phyloP scores from a whole-genome alignment of 2,113 vertebrate species.

The Entomyzon cyanotis region DNA sequence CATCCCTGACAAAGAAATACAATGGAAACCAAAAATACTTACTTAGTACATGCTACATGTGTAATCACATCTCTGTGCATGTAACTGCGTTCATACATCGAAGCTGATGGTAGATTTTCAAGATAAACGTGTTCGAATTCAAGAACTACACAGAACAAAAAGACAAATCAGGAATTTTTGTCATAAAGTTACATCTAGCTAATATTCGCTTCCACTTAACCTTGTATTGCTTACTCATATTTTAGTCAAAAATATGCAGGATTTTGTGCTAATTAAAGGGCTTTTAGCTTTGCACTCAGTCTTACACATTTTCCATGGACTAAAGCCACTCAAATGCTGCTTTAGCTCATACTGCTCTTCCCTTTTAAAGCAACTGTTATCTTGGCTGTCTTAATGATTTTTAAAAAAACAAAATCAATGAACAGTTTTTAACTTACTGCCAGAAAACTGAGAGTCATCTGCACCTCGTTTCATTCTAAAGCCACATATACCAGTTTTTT shows the following conservation, averaged over 20 bases:
- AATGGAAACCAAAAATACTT: slow-evolving; percentile 58
- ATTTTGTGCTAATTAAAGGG: neutral
- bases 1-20: neutral
- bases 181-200: neutral
- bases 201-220: neutral
- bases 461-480: neutral
- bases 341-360: neutral
- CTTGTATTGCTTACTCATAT: neutral
- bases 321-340: neutral
- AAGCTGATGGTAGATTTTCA: slow-evolving; percentile 92
- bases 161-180: neutral
- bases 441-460: neutral
- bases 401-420: accelerated
- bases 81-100: slow-evolving; percentile 96
- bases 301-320: accelerated
- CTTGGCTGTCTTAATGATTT: accelerated
- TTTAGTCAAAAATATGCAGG: neutral
- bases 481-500: accelerated
- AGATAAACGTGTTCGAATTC: slow-evolving; percentile 93
- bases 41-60: slow-evolving; percentile 92
- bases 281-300: neutral
- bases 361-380: neutral
- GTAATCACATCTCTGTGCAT: slow-evolving; percentile 98
- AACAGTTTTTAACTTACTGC: neutral
- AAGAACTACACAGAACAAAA: slow-evolving; percentile 74